Evolutionary conservation across 2,888 invertebrate species (phyloP), one percentile per base, ranked within the genome.

Genomic region (Tubulanus polymorphus): DNA sequence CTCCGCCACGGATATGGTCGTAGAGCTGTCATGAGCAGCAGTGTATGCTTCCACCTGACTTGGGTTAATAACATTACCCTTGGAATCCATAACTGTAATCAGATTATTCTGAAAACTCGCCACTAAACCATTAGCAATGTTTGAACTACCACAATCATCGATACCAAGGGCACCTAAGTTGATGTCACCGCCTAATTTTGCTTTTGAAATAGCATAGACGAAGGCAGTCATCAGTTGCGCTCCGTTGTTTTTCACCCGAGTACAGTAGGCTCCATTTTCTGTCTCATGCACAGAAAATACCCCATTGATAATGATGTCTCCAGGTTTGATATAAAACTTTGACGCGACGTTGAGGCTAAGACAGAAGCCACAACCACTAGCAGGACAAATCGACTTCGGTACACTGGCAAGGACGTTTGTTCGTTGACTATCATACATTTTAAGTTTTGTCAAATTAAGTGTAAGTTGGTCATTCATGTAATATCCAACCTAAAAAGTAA

Each of bases 1-100:
- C 37, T 81, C 81, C 1, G 73, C 69, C 51, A 73, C 52, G 2
- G 65, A 60, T 1, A 69, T 23, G 1, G 72, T 69, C 37, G 68
- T 52, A 2, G 46, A 49, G 5, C 64, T 57, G 8, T 45, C 57
- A 45, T 63, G 55, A 1, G 72, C 64, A 3, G 70, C 71, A 3
- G 72, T 61, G 25, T 71, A 66, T 0, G 63, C 67, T 10, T 66
- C 60, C 1, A 74, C 60, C 2, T 57, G 53, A 47, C 60, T 59
- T 8, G 69, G 68, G 41, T 70, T 62, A n/a, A 73, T 67, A 23
- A 59, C 48, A 1, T 54, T 51, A 5, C 67, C 65, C 0, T 69
- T 63, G 23, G 63, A 58, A 6, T 57, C 54, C 0, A 73, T 62
- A 1, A 49, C 30, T 20, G 35, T 35, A 3, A 49, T 49, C 12